Evolutionary conservation across 92 coral and sea anemone genomes (phyloP).

Genomic region (Zoanthus sociatus): DNA sequence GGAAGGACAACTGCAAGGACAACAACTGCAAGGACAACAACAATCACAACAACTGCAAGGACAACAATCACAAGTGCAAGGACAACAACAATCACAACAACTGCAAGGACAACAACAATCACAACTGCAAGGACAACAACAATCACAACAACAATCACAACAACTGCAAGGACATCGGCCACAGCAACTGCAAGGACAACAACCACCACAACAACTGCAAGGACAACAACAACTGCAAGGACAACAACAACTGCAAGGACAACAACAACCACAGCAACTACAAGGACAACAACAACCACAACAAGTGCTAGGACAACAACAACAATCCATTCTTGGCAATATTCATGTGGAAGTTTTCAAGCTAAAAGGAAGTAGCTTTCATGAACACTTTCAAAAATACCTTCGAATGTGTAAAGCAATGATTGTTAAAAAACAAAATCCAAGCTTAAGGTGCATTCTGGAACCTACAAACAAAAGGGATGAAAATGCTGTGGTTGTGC

Average conservation of each 20-base stretch:
- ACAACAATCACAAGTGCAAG: not conserved
- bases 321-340: not conserved
- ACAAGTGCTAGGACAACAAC: not conserved
- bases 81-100: not conserved
- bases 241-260: not conserved
- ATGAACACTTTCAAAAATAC: constrained; percentile 15
- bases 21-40: not conserved
- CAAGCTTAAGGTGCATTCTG: not conserved
- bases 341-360: not conserved
- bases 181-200: not conserved
- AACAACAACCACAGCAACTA: not conserved
- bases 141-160: not conserved
- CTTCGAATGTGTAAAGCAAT: not conserved
- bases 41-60: not conserved
- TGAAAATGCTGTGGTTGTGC: constrained; percentile 9
- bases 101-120: not conserved
- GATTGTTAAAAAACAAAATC: not conserved
- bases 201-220: not conserved
- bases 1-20: not conserved
- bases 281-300: not conserved
- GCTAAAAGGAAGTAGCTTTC: constrained; percentile 1
- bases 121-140: not conserved
- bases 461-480: constrained; percentile 15
- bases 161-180: not conserved
- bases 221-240: not conserved